Conservation (phyloP, 2,113 vertebrate species). For the Genyomyrus donnyi region DNA sequence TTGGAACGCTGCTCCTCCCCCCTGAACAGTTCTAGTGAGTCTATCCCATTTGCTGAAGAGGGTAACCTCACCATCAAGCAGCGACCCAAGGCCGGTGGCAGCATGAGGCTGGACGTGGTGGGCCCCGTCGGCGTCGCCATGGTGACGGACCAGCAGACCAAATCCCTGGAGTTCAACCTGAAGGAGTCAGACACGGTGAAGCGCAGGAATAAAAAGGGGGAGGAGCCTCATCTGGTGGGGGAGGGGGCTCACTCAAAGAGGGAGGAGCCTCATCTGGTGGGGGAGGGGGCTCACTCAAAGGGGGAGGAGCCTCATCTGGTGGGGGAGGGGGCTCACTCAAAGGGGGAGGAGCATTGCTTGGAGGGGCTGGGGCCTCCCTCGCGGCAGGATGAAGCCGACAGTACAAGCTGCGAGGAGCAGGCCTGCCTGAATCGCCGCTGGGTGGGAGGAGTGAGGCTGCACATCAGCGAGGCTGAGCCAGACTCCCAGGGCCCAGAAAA, state of each 20-base stretch:
- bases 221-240: constrained; percentile 24
- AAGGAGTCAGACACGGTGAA: constrained; percentile 91
- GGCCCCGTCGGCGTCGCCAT: constrained; percentile 19
- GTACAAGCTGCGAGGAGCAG: no score
- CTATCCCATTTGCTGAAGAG: constrained; percentile 86
- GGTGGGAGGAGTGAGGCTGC: background rate
- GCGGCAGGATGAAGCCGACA: background rate
- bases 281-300: constrained; percentile 27
- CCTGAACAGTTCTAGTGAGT: constrained; percentile 67
- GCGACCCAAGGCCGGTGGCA: constrained; percentile 66
- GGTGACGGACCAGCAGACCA: constrained; percentile 39
- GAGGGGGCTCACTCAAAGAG: constrained; percentile 26
- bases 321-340: constrained; percentile 28
- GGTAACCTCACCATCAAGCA: constrained; percentile 94
- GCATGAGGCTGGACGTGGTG: constrained; percentile 34
- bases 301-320: constrained; percentile 35
- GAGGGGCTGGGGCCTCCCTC: constrained; percentile 40
- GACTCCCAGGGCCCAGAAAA: constrained; percentile 20
- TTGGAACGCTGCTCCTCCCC: constrained; percentile 43
- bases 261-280: constrained; percentile 36
- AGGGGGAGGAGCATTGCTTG: constrained; percentile 40
- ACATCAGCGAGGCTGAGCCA: background rate
- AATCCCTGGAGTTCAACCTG: constrained; percentile 78
- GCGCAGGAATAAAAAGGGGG: constrained; percentile 62
- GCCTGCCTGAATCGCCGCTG: background rate